These are phyloP conservation scores for Phoenicopterus ruber DNA, from an alignment of 2,113 vertebrate species.

Conservation along the genomic window DNA sequence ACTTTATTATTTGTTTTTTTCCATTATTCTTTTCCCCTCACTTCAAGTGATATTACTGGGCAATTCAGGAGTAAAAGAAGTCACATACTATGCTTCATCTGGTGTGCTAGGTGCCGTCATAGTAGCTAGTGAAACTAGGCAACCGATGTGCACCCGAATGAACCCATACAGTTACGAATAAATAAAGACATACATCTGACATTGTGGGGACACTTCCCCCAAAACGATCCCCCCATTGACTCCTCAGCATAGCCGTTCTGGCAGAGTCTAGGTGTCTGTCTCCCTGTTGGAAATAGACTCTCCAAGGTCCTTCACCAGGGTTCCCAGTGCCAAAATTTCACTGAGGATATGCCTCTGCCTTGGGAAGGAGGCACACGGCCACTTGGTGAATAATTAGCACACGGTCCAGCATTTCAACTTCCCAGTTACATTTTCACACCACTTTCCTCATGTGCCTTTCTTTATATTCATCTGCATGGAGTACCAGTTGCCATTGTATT, in stretches of 20 bases:
- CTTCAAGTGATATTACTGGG: not conserved
- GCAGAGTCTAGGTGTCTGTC: not conserved
- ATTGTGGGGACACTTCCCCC: not conserved
- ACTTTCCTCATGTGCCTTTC: not conserved
- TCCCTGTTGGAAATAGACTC: not conserved
- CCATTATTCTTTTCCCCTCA: not conserved
- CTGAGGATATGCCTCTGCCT: not conserved
- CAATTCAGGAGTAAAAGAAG: not conserved
- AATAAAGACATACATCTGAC: not conserved
- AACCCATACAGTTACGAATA: not conserved
- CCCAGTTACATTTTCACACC: not conserved
- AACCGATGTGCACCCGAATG: not conserved
- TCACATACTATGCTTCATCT: not conserved
- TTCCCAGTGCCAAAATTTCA: not conserved
- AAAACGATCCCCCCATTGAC: not conserved
- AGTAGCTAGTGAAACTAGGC: not conserved
- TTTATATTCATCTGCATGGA: not conserved
- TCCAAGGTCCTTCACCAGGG: not conserved
- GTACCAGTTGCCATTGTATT: not conserved
- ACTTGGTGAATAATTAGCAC: not conserved
- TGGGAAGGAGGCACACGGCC: not conserved
- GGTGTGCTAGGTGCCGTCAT: not conserved
- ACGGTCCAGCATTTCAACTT: not conserved
- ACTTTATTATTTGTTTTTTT: not conserved
- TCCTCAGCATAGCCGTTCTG: not conserved